phyloP scores from a whole-genome alignment of 92 coral and sea anemone species.

The Bergia sp. region DNA sequence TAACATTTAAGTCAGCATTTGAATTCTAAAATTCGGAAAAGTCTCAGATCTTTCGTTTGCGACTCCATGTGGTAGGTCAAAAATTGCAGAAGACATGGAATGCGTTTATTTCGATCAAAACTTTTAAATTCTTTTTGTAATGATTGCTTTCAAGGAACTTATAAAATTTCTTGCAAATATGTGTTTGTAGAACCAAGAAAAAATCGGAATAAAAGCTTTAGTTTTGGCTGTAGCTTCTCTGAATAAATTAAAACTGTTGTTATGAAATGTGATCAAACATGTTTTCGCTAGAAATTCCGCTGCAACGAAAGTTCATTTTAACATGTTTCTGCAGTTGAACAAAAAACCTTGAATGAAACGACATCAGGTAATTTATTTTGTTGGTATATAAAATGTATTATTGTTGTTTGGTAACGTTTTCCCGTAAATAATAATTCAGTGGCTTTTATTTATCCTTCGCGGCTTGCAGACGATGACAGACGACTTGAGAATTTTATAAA shows the following conservation, averaged over 20 bases:
- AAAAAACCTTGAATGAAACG: slow-evolving; percentile 9
- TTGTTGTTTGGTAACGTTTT: slow-evolving; percentile 24
- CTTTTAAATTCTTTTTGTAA: slow-evolving; percentile 17
- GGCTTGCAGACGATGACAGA: slow-evolving; percentile 2
- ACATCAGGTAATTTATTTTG: slow-evolving; percentile 12
- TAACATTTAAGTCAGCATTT: slow-evolving; percentile 24
- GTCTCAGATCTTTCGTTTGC: no score
- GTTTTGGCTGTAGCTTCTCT: slow-evolving; percentile 29
- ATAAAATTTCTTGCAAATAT: slow-evolving; percentile 5
- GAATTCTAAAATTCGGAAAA: not conserved
- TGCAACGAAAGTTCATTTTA: slow-evolving; percentile 1
- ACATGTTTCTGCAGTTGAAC: not conserved
- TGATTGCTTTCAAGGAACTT: slow-evolving; percentile 23
- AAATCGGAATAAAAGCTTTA: slow-evolving; percentile 26
- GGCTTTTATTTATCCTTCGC: slow-evolving; percentile 23
- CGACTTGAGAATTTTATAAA: not conserved
- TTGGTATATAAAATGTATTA: slow-evolving; percentile 4
- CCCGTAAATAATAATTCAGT: not conserved
- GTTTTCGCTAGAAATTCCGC: not conserved
- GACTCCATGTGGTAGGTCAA: slow-evolving; percentile 2
- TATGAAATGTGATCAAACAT: slow-evolving; percentile 14
- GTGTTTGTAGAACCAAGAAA: slow-evolving; percentile 15
- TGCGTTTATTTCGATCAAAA: slow-evolving; percentile 28
- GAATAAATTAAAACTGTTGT: slow-evolving; percentile 27
- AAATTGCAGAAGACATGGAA: not conserved